Percentiles rank a stretch among this genome's conserved stretches.
Conservation (phyloP, 2,113 vertebrate genomes). For the Todiramphus saurophagus region DNA sequence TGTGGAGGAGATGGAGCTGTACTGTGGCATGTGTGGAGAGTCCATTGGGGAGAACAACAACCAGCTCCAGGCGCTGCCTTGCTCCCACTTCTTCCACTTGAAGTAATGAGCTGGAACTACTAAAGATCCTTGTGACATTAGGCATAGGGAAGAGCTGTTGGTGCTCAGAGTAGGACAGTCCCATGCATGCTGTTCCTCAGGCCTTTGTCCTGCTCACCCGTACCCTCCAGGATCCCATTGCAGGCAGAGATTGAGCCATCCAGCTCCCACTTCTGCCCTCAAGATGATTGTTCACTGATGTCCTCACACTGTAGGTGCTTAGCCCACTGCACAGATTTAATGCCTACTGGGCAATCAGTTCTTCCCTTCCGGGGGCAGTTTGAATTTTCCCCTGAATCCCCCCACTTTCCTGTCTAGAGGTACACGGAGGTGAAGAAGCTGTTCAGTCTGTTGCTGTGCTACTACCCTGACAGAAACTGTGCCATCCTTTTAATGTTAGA, state of each 20-base stretch:
- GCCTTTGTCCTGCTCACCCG: background rate
- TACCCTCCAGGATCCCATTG: background rate
- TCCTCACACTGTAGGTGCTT: background rate
- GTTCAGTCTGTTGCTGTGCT: rapidly evolving
- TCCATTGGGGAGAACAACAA: slow-evolving; percentile 95
- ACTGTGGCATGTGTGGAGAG: slow-evolving; percentile 98
- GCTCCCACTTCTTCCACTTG: slow-evolving; percentile 96
- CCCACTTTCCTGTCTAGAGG: background rate
- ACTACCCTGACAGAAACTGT: no score
- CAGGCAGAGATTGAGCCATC: background rate
- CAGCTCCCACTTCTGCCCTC: background rate
- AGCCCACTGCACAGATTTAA: background rate
- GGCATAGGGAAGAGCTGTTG: background rate
- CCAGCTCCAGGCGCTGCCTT: slow-evolving; percentile 95
- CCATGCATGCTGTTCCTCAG: background rate
- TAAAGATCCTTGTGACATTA: background rate
- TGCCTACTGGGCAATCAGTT: background rate
- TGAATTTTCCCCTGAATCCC: rapidly evolving
- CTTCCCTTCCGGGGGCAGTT: rapidly evolving
- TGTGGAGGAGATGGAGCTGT: slow-evolving; percentile 96
- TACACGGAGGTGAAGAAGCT: background rate
- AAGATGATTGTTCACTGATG: rapidly evolving
- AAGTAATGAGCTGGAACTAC: slow-evolving; percentile 77
- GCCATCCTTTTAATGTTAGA: background rate
- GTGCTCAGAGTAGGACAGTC: background rate